A percentile compares a stretch with the other conserved stretches of the same genome.
Conservation (phyloP, 1,140 invertebrate genomes). For the Saccostrea echinata region DNA sequence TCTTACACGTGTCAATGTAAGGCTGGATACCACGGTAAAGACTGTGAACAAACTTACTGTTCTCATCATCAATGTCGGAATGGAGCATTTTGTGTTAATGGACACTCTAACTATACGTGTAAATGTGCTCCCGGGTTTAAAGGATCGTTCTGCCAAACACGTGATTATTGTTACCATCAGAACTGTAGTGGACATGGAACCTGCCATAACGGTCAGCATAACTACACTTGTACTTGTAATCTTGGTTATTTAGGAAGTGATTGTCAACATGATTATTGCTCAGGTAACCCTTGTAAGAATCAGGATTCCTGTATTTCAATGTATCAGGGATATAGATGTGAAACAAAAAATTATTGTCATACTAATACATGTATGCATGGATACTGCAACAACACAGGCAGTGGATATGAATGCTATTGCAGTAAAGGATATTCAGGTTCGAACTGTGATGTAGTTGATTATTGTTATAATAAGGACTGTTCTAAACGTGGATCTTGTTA, state of each 20-base stretch:
- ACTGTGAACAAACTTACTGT: constrained; percentile 24
- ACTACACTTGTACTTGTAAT: neutral
- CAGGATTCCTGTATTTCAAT: neutral
- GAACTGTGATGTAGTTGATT: neutral
- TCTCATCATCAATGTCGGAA: neutral
- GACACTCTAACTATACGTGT: neutral
- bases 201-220: neutral
- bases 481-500: neutral
- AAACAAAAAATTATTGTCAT: neutral
- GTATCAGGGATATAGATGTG: neutral
- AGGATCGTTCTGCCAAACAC: neutral
- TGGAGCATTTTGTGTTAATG: constrained; percentile 20
- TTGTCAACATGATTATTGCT: neutral
- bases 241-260: neutral
- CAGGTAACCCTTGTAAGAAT: neutral
- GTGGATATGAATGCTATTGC: too few species aligned
- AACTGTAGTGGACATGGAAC: constrained; percentile 6
- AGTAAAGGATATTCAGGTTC: too few species aligned
- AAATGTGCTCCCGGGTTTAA: neutral
- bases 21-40: neutral
- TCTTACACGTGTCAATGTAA: neutral
- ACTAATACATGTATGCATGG: too few species aligned
- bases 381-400: too few species aligned
- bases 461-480: neutral
- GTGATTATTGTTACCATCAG: neutral